phyloP scores from a whole-genome alignment of 2,888 invertebrate genomes.

The Caenorhabditis sp. region DNA sequence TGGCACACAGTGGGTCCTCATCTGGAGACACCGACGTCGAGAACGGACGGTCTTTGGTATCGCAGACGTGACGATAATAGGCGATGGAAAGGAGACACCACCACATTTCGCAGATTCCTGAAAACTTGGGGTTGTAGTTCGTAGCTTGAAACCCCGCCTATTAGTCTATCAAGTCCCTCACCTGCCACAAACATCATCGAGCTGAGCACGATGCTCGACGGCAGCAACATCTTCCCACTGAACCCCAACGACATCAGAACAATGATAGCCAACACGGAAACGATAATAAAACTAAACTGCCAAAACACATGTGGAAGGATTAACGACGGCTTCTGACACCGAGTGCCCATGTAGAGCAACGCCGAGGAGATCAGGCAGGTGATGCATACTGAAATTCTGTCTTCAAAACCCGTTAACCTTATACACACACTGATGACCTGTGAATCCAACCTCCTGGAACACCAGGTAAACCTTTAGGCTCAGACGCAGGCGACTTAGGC shows the following conservation, averaged over 20 bases:
- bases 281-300: conserved; percentile 67
- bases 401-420: too few relatives aligned
- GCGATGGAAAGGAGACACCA: conserved; percentile 70
- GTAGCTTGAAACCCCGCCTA: too few relatives aligned
- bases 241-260: conserved; percentile 67
- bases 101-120: conserved; percentile 71
- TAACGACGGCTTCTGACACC: conserved; percentile 51
- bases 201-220: conserved; percentile 71
- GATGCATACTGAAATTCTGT: conserved; percentile 67
- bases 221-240: conserved; percentile 67
- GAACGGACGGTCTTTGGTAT: conserved; percentile 25
- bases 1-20: conserved; percentile 35
- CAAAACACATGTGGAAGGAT: conserved; percentile 70
- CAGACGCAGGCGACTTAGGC: too few relatives aligned
- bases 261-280: conserved; percentile 62
- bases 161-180: conserved; percentile 5
- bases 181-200: conserved; percentile 70
- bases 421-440: too few relatives aligned
- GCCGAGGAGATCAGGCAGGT: conserved; percentile 66
- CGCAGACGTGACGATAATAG: conserved; percentile 62
- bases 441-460: too few relatives aligned
- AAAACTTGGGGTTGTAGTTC: too few relatives aligned
- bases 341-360: conserved; percentile 66
- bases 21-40: conserved; percentile 55
- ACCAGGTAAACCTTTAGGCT: too few relatives aligned